A percentile compares a stretch with the other conserved stretches of the same genome.
Evolutionary conservation across 2,888 invertebrate species (phyloP).

Genomic region (Bedellia somnulentella): DNA sequence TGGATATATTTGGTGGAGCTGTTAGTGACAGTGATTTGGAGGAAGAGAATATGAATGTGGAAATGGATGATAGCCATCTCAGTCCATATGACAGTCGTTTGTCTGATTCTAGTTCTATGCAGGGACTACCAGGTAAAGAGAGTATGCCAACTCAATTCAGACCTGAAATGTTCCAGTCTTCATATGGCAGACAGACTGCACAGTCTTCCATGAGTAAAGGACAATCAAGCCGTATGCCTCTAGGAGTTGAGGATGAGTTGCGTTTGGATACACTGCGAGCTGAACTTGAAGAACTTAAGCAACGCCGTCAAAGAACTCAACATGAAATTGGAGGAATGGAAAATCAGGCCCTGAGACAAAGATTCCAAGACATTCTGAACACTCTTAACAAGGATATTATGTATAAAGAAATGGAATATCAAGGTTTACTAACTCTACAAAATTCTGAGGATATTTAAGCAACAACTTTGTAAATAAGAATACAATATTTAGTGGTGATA

Average conservation of each 20-base stretch:
- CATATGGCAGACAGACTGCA: conserved; percentile 11
- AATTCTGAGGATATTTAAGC: conserved; percentile 45
- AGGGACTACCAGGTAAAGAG: conserved; percentile 18
- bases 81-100: conserved; percentile 74
- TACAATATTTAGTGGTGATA: too few species aligned
- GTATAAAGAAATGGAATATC: conserved; percentile 73
- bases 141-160: conserved; percentile 31
- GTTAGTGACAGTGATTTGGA: conserved; percentile 86
- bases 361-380: conserved; percentile 81
- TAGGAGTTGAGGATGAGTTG: conserved; percentile 39
- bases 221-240: background rate
- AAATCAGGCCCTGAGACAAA: conserved; percentile 77
- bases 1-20: conserved; percentile 89
- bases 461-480: too few species aligned
- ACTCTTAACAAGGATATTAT: conserved; percentile 77
- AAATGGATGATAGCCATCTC: conserved; percentile 78
- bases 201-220: background rate
- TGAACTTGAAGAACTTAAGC: conserved; percentile 75
- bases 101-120: conserved; percentile 60
- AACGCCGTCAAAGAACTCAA: conserved; percentile 76
- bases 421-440: conserved; percentile 36
- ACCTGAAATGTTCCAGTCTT: conserved; percentile 31
- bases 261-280: conserved; percentile 72
- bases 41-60: conserved; percentile 77
- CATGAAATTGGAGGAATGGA: conserved; percentile 83